phyloP scores from a whole-genome alignment of 2,888 invertebrate species.

The Itoplectis maculator region DNA sequence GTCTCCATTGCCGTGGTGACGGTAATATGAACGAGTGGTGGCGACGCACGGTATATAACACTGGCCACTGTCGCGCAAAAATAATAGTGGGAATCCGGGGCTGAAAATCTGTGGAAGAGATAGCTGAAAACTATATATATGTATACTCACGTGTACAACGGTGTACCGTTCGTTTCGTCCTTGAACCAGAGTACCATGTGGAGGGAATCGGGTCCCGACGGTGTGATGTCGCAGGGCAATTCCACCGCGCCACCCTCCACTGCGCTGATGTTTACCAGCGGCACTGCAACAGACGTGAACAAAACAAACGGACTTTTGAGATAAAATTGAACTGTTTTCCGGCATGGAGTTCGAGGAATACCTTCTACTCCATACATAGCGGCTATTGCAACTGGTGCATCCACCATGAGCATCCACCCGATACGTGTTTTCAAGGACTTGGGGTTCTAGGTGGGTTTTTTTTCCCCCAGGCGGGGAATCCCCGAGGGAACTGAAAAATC shows the following conservation, averaged over 20 bases:
- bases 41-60: background rate
- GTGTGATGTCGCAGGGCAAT: constrained; percentile 94
- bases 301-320: constrained; percentile 39
- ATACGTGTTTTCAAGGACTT: constrained; percentile 24
- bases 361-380: background rate
- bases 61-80: background rate
- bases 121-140: too few relatives aligned
- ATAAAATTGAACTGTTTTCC: constrained; percentile 25
- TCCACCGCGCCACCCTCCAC: constrained; percentile 95
- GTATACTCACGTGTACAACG: constrained; percentile 92
- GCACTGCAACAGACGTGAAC: constrained; percentile 85
- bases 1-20: background rate
- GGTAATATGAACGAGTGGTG: background rate
- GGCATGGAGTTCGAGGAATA: background rate
- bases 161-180: constrained; percentile 92
- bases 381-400: background rate
- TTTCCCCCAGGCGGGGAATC: constrained; percentile 26
- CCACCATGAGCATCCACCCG: constrained; percentile 4
- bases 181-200: constrained; percentile 97
- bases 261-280: constrained; percentile 93
- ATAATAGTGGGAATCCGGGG: background rate
- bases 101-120: constrained; percentile 5
- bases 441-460: constrained; percentile 20
- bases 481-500: constrained; percentile 28
- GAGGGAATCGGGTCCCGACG: constrained; percentile 93